Evolutionary conservation across 1,140 invertebrate species (phyloP).

Genomic region (Cotesia typhae): DNA sequence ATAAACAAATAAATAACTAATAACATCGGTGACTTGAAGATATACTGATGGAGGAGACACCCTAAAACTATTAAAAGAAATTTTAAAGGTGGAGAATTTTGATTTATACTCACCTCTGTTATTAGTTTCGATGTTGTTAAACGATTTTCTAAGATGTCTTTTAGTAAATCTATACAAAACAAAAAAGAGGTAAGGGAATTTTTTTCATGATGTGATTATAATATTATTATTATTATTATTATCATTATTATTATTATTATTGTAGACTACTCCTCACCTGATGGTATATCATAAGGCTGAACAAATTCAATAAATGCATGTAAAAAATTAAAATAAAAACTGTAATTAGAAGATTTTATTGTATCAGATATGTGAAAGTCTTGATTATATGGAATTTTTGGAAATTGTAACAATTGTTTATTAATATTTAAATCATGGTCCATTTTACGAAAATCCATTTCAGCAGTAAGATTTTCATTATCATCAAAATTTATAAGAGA

Average conservation of each 20-base stretch:
- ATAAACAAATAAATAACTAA: slow-evolving; percentile 1
- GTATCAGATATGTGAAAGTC: slow-evolving; percentile 65
- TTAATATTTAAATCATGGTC: slow-evolving; percentile 50
- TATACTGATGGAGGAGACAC: too few species aligned
- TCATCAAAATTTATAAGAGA: not conserved
- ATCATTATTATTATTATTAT: not conserved
- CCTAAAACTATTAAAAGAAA: too few species aligned
- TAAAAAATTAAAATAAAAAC: slow-evolving; percentile 68
- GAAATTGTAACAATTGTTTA: slow-evolving; percentile 55
- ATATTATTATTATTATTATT: not conserved
- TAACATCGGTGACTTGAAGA: not conserved
- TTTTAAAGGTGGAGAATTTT: too few species aligned
- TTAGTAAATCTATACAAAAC: slow-evolving; percentile 53
- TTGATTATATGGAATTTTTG: slow-evolving; percentile 49
- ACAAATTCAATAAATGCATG: slow-evolving; percentile 66
- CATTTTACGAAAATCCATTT: slow-evolving; percentile 46
- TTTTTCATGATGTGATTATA: not conserved
- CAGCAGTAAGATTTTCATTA: slow-evolving; percentile 47
- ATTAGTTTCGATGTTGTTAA: slow-evolving; percentile 53
- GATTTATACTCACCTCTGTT: slow-evolving; percentile 50
- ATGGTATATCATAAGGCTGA: slow-evolving; percentile 68
- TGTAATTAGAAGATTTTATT: slow-evolving; percentile 62
- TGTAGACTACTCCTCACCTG: slow-evolving; percentile 56
- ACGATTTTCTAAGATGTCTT: slow-evolving; percentile 54
- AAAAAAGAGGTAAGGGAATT: slow-evolving; percentile 16